Percentiles rank a stretch among this genome's conserved stretches.
Evolutionary conservation across 2,113 vertebrate species (phyloP).

Genomic region (Montifringilla adamsi): DNA sequence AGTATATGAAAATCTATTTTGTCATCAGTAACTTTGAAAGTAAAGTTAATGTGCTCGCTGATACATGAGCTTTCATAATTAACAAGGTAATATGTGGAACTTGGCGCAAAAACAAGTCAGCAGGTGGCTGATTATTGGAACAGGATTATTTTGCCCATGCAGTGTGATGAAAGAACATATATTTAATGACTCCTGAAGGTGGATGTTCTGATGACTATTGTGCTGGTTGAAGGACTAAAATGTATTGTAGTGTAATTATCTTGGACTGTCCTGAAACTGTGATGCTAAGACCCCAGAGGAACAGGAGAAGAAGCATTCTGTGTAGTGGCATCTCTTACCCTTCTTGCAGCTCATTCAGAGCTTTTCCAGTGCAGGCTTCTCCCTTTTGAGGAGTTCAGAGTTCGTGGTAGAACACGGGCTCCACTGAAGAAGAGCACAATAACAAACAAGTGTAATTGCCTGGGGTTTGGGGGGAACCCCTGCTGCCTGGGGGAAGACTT

Average conservation of each 20-base stretch:
- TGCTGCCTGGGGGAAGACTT: not conserved
- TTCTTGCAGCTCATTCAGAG: not conserved
- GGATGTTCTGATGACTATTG: not conserved
- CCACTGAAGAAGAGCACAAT: not conserved
- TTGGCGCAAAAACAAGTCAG: not conserved
- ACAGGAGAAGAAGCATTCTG: not conserved
- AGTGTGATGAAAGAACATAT: not conserved
- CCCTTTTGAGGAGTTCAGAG: not conserved
- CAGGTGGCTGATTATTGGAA: not conserved
- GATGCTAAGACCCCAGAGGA: not conserved
- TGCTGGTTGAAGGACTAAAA: not conserved
- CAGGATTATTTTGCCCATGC: not conserved
- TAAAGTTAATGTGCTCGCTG: not conserved
- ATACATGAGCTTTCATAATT: not conserved
- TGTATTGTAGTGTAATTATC: not conserved
- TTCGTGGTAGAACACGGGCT: not conserved
- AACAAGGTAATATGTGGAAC: not conserved
- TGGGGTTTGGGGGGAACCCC: not conserved
- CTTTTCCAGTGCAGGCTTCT: not conserved
- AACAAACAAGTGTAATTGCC: not conserved
- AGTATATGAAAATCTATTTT: not conserved
- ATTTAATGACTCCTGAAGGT: not conserved
- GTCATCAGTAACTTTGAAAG: not conserved
- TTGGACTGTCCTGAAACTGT: not conserved
- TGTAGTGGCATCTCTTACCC: not conserved